Percentiles rank a stretch among this genome's conserved stretches.
Evolutionary conservation across 2,797 vertebrate species (phyloP).

Genomic region (Aviceda leuphotes): DNA sequence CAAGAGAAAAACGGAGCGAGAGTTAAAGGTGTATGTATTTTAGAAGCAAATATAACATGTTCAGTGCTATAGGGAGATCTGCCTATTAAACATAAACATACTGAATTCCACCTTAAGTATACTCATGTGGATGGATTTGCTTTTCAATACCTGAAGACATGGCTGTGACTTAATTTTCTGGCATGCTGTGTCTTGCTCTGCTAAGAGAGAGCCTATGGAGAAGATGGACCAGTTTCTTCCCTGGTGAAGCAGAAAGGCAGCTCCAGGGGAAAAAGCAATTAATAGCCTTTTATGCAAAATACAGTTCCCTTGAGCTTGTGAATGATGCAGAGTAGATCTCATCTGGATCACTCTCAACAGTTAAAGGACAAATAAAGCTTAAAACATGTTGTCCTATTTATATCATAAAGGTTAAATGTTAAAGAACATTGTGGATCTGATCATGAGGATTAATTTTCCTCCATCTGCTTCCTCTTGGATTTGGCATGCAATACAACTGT

Average conservation of each 20-base stretch:
- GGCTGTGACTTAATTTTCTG: background rate
- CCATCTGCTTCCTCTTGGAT: background rate
- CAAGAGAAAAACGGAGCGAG: background rate
- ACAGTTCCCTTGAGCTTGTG: background rate
- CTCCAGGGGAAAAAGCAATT: background rate
- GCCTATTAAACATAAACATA: background rate
- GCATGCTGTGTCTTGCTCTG: background rate
- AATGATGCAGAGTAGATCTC: background rate
- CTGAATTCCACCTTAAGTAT: background rate
- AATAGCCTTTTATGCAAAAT: background rate
- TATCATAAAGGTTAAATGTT: background rate
- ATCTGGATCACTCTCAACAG: background rate
- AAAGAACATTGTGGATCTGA: background rate
- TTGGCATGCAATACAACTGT: background rate
- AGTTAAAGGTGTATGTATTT: background rate
- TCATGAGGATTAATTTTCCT: background rate
- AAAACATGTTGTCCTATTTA: background rate
- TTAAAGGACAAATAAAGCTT: background rate
- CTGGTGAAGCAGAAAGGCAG: background rate
- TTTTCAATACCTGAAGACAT: background rate
- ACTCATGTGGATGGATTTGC: background rate
- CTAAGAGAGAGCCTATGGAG: background rate
- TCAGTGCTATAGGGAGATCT: background rate
- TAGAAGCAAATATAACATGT: background rate
- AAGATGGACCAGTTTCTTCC: background rate